Evolutionary conservation across 2,888 invertebrate genomes (phyloP).

Genomic region (Argyresthia goedartella): DNA sequence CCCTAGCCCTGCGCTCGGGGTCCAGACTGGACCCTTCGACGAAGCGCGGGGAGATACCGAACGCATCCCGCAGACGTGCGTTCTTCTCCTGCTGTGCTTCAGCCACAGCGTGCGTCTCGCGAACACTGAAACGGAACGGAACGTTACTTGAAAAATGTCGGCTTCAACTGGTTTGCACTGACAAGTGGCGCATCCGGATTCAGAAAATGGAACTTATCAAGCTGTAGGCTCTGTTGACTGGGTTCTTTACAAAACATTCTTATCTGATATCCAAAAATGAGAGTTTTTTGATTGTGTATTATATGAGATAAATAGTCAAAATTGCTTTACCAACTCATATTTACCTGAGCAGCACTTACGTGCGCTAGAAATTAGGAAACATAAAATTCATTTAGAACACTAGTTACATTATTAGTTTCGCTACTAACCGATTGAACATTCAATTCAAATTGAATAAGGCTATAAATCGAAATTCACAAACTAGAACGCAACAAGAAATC

Average conservation of each 20-base stretch:
- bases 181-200: neutral
- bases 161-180: constrained; percentile 4
- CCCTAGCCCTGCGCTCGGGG: constrained; percentile 74
- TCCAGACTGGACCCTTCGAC: constrained; percentile 95
- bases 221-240: too few relatives aligned
- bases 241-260: too few relatives aligned
- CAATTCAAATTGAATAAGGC: too few relatives aligned
- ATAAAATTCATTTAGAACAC: constrained; percentile 30
- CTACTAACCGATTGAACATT: neutral
- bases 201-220: too few relatives aligned
- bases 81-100: constrained; percentile 97
- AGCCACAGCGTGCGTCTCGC: constrained; percentile 96
- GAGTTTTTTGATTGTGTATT: too few relatives aligned
- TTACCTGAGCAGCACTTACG: constrained; percentile 64
- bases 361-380: constrained; percentile 66
- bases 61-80: constrained; percentile 91
- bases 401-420: constrained; percentile 9
- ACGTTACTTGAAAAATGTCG: constrained; percentile 10
- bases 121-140: constrained; percentile 73
- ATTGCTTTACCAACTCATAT: constrained; percentile 22
- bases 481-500: neutral
- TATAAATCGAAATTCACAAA: neutral
- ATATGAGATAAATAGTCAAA: too few relatives aligned
- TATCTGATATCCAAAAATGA: too few relatives aligned
- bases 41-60: constrained; percentile 94